Base-by-base conservation (phyloP, 2,797 vertebrate species). In the Gymnodraco acuticeps region DNA sequence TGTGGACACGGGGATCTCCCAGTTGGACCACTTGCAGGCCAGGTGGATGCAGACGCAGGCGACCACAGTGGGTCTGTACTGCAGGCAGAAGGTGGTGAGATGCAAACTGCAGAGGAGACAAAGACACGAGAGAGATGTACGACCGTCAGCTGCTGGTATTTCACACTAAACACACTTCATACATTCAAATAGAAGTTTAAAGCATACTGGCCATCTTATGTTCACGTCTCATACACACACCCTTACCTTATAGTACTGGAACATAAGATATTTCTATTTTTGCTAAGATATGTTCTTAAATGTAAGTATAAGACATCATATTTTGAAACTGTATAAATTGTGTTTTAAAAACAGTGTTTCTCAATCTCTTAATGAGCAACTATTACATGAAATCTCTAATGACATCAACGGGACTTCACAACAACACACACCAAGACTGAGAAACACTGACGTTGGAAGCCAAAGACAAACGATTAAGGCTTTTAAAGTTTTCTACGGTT, bases 11-110 rank as follows among this genome's bases (percentile, higher is more conserved):
- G 98, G 98, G 88, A 99, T 99, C 94, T 99, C 98, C 98, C 98
- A 99, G 94, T 99, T 99, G 94, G 98, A 99, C 98, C 98, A 99
- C 90, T 99, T 99, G 87, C 98, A 99, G 87, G 98, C 98, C 94
- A 99, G 95, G 90, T 99, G 98, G 94, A 99, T 99, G 91, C 98
- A 99, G 72, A 99, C 98, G 75, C 98, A 99, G 8, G 98, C 97
- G 78, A 99, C 98, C 47, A 99, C 97, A 4, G 98, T 98, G 82
- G 98, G 98, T 90, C 97, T 96, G 94, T 99, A 96, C 91, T 99
- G 97, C 94, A 99, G 96, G 93, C 98, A 99, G 96, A 99, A 99
- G 3, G 98, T 99, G 73, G 98, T 99, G 90, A 99, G 97, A 94
- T 99, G 98, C 81, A 99, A 96, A 92, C 98, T 99, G 96, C 42